Base-by-base conservation (phyloP, 2,888 invertebrate species). In the Nipponacmea schrenckii region DNA sequence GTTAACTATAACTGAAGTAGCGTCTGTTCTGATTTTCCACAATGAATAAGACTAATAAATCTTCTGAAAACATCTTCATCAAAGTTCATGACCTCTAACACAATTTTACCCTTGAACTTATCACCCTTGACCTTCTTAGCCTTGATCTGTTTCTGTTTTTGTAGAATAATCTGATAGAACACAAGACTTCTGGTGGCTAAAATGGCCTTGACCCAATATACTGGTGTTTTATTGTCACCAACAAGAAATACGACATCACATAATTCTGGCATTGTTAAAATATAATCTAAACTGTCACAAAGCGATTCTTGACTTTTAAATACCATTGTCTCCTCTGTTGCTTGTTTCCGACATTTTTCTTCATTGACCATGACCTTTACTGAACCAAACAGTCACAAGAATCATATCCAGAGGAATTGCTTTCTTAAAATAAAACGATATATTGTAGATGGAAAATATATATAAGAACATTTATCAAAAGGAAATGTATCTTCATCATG, bases 291-390 rank as follows among this genome's bases (percentile, higher is more conserved):
- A 24, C 14, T 56, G 24, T 56, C 56, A 56, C 56, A 56, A 12
- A 56, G 20, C 8, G 56, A 56, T 20, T 56, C 56, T 56, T 24
- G 20, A 56, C 56, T 56, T 56, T 56, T 56, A 56, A 56, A 56
- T 24, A 56, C 56, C 56, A 56, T 56, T 24, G 24, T 56, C 20
- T n/a, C n/a, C n/a, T 56, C 56, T 56, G 20, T 8, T 24, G 56
- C 24, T 12, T 3, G 14, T 24, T 24, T 24, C 20, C 24, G 56
- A 24, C 20, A 14, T 56, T 20, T 24, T 56, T 8, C 10, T 10
- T 20, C 10, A 24, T 20, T 24, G 24, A 24, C 24, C 3, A 1
- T 24, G 20, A 24, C 39, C 39, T 39, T 39, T 39, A 39, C 39
- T 39, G 39, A 39, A 2, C 39, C 56, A 24, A 10, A 56, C 56